phyloP scores from a whole-genome alignment of 2,888 invertebrate genomes.

The Stegophylla sp. region DNA sequence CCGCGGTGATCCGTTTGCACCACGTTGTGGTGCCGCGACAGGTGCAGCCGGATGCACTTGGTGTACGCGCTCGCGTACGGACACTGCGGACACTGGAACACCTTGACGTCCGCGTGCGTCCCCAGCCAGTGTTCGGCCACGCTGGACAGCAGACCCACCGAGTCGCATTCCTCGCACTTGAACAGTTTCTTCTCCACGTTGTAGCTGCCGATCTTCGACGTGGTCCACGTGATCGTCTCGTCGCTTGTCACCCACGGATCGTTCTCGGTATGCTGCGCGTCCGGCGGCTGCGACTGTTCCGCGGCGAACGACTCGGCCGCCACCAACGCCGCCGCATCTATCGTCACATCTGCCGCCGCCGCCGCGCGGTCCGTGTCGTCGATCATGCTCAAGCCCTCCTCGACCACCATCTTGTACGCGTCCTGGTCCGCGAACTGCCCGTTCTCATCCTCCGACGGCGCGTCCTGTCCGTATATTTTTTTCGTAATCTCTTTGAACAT shows the following conservation, averaged over 20 bases:
- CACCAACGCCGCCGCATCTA: too few relatives aligned
- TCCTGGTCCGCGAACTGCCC: slow-evolving; percentile 60
- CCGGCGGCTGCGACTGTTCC: slow-evolving; percentile 74
- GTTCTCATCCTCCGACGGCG: slow-evolving; percentile 60
- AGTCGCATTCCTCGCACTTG: slow-evolving; percentile 78
- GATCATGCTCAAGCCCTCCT: slow-evolving; percentile 64
- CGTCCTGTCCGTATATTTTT: slow-evolving; percentile 86
- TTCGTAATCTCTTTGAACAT: slow-evolving; percentile 92
- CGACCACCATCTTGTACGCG: slow-evolving; percentile 63
- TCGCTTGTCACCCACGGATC: slow-evolving; percentile 76
- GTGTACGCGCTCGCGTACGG: slow-evolving; percentile 80
- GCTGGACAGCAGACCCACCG: slow-evolving; percentile 76
- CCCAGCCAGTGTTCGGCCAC: slow-evolving; percentile 81
- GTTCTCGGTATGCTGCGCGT: too few relatives aligned
- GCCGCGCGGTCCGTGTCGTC: slow-evolving; percentile 57
- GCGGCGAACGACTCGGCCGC: slow-evolving; percentile 59
- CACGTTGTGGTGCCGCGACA: slow-evolving; percentile 78
- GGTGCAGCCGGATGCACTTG: slow-evolving; percentile 76
- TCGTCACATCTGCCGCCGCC: too few relatives aligned
- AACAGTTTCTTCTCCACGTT: slow-evolving; percentile 78
- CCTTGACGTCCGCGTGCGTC: slow-evolving; percentile 74
- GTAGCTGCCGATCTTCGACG: slow-evolving; percentile 81
- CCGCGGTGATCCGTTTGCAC: slow-evolving; percentile 64
- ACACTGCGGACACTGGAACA: slow-evolving; percentile 73
- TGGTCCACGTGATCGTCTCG: slow-evolving; percentile 76